These are phyloP conservation scores for Andrena praecox DNA, from an alignment of 2,888 invertebrate species.

Conservation along the genomic window DNA sequence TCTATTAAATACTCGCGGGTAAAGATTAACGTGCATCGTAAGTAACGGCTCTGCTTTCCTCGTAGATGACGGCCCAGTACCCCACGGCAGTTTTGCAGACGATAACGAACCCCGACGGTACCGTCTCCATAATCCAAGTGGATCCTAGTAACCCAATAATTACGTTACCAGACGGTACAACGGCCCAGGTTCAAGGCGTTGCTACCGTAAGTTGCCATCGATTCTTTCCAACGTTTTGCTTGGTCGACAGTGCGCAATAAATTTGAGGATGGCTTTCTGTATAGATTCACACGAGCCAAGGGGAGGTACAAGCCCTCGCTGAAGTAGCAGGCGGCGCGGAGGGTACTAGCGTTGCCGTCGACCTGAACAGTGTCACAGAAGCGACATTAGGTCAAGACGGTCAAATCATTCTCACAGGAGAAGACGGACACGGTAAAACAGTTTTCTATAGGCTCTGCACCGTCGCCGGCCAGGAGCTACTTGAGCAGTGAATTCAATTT, in stretches of 20 bases:
- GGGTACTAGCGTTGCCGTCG: slow-evolving; percentile 91
- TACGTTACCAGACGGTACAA: slow-evolving; percentile 97
- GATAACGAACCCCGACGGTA: slow-evolving; percentile 98
- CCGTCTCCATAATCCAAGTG: slow-evolving; percentile 97
- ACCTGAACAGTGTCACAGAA: slow-evolving; percentile 95
- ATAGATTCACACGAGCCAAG: slow-evolving; percentile 85
- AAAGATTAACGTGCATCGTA: background rate
- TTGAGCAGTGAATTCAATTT: slow-evolving; percentile 83
- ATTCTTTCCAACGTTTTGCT: background rate
- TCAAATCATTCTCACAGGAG: slow-evolving; percentile 97
- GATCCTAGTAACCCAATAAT: slow-evolving; percentile 97
- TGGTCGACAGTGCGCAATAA: too few relatives aligned
- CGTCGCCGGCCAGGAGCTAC: slow-evolving; percentile 84
- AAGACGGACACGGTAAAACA: slow-evolving; percentile 94
- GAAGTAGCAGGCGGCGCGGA: slow-evolving; percentile 90
- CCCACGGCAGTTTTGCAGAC: slow-evolving; percentile 97
- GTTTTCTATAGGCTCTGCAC: slow-evolving; percentile 85
- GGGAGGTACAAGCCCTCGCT: slow-evolving; percentile 90
- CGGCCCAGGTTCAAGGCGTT: slow-evolving; percentile 95
- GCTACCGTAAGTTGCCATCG: slow-evolving; percentile 86
- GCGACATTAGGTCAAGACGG: slow-evolving; percentile 96
- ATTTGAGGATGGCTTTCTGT: background rate
- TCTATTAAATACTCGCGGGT: background rate
- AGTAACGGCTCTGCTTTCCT: background rate
- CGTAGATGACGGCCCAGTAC: slow-evolving; percentile 89